Base-by-base conservation (phyloP, 2,888 invertebrate genomes). In the Rhogogaster chlorosoma region DNA sequence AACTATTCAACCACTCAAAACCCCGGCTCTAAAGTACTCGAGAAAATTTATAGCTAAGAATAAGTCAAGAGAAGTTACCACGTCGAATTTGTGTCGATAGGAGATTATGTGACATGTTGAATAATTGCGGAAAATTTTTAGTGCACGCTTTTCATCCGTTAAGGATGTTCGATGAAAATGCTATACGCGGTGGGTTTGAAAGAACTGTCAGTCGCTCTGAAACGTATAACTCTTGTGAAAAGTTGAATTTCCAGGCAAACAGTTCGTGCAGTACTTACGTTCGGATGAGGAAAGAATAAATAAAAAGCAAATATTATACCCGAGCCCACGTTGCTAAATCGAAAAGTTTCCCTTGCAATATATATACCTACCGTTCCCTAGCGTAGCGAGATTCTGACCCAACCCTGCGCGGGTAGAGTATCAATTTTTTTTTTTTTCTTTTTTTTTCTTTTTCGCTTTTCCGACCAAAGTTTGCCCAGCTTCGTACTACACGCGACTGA, bases 291-390 rank as follows among this genome's bases (percentile, higher is more conserved):
- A 73, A 42, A 18, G 22, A 22, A 42, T 10, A 73, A 42, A 12
- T 12, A 22, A 42, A 42, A 42, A 42, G 0, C 10, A 38, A 42
- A 36, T 70, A 70, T 36, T 70, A 32, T 18, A 29, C 70, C 36
- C 32, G 18, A 36, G n/a, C n/a, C 71, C 71, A n/a, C 22, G 38
- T 73, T 42, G 42, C 71, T 29, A 29, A 42, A 73, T 73, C 42
- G 71, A 73, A 71, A 71, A 73, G 71, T 73, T 73, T 73, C 42
- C 42, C 38, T 42, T 3, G 42, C 22, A 22, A 42, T 42, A 73
- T 22, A 73, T 26, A 61, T 26, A 32, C 18, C 64, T 64, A 26
- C n/a, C 71, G 7, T 29, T 32, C 18, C 18, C 26, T 57, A 26
- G 67, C 67, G 67, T 12, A 32, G 67, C 42, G 42, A n/a, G 42